phyloP scores from a whole-genome alignment of 2,113 vertebrate genomes.

The Mugil cephalus region DNA sequence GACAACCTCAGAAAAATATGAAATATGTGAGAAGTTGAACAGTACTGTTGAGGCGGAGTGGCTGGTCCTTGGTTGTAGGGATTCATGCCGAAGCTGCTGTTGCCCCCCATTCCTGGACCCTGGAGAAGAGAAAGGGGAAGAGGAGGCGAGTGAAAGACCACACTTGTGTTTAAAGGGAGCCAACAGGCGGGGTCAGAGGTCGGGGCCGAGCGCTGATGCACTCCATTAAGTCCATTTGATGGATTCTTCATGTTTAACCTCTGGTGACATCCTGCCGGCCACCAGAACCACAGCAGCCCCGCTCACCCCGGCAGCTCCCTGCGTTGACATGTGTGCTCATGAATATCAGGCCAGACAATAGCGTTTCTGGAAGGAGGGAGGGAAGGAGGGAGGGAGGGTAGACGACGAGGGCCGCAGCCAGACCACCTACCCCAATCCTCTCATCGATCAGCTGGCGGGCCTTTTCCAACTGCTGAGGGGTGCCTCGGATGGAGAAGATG shows the following conservation, averaged over 20 bases:
- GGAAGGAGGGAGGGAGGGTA: neutral
- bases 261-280: constrained; percentile 77
- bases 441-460: constrained; percentile 98
- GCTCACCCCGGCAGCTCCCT: constrained; percentile 47
- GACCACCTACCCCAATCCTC: constrained; percentile 95
- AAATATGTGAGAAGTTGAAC: neutral
- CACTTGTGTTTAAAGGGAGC: constrained; percentile 79
- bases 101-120: constrained; percentile 90
- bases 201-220: constrained; percentile 74
- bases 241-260: constrained; percentile 84
- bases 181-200: constrained; percentile 81
- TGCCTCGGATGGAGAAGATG: constrained; percentile 95
- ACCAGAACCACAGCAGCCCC: constrained; percentile 59
- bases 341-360: constrained; percentile 79
- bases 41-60: constrained; percentile 97
- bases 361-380: constrained; percentile 5
- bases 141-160: constrained; percentile 73
- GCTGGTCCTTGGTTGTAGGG: constrained; percentile 93
- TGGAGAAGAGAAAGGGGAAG: constrained; percentile 74
- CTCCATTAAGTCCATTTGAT: constrained; percentile 84
- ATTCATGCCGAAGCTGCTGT: constrained; percentile 91
- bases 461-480: constrained; percentile 94
- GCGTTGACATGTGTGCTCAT: constrained; percentile 80
- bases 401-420: neutral
- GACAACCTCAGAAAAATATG: neutral